Evolutionary conservation across 35 echinoderm and acorn worm genomes (phyloP), one percentile per base, ranked within the genome.

Genomic region (Amphiura filiformis): DNA sequence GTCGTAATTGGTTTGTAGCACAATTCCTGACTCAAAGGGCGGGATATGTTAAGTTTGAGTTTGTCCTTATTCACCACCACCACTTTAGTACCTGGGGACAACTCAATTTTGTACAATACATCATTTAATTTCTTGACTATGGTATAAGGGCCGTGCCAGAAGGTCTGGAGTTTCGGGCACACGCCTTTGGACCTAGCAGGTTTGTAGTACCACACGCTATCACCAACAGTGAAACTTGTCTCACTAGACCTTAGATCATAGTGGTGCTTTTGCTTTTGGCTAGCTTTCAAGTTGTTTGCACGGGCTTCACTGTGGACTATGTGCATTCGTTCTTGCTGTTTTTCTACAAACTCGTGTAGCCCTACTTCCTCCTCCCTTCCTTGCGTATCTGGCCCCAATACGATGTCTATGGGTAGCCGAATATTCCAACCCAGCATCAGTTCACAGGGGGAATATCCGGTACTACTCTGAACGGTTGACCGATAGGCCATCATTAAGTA

Each of bases 401-500:
- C 39, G 13, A 87, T 26, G 22, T 77, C 65, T 28, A 87, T 39
- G 1, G 76, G 86, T 0, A 87, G 18, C 0, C 0, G 32, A 18
- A 78, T 13, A 11, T 78, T 32, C 35, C 76, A 1, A 18, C 86
- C 86, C 39, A 87, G 30, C 70, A 87, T 78, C 41, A 87, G 0
- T 31, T 78, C n/a, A 31, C 20, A 32, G 0, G 86, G 86, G 36
- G 37, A 31, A 49, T 39, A 75, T 3, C 77, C 42, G 22, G 86
- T 79, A 56, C 70, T 76, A 31, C 28, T 28, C 5, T 87, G 86
- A 44, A 80, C 35, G 0, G 70, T n/a, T 42, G 86, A 78, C 1
- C 38, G 70, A 36, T 87, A 87, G 18, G 36, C 49, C 86, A 87
- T 79, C 86, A 87, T 34, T 12, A 87, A 31, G 35, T 37, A 77